Evolutionary conservation across 2,888 invertebrate species (phyloP), one percentile per base, ranked within the genome.

Genomic region (Apamea crenata): DNA sequence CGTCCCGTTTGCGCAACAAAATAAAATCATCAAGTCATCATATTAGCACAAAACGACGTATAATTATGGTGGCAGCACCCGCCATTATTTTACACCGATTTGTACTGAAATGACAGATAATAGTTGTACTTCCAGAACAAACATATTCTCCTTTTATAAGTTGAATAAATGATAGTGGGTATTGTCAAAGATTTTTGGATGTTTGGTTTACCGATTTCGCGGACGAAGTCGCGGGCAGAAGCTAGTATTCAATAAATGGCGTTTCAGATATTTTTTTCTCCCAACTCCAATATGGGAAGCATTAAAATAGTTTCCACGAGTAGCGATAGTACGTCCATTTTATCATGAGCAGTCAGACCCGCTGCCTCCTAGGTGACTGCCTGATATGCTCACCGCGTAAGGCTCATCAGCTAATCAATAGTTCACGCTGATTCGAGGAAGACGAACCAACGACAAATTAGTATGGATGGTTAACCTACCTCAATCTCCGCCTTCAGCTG

Each of bases 401-500:
- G 25, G 59, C 59, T n/a, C n/a, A 29, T 29, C 61, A 18, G 29
- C 7, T 61, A 16, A 16, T 61, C 29, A 63, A 63, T 63, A 18
- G 18, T 63, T 29, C 61, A 63, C 18, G 7, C 14, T 61, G 59
- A 61, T 61, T 29, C 16, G 29, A 29, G 2, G 59, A 61, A 61
- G 1, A 63, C 0, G 18, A 32, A 32, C 21, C 32, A 63, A 21
- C 2, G 21, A 4, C 32, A 36, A 36, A 36, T 21, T 32, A 36
- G 21, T 32, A 21, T 5, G 2, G 29, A 68, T 66, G 40, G 32
- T 21, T 25, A 53, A 72, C 83, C 91, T 91, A 98, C 98, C 97
- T 98, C 98, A 88, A 98, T 98, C 97, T 99, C 99, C 80, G 98
- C 98, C 94, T 98, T 98, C 7, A 99, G 96, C 91, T 98, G 98